Percentiles rank a stretch among this genome's conserved stretches.
These are phyloP conservation scores for Rhinophrynus dorsalis DNA, from an alignment of 2,797 vertebrate species.

Conservation along the genomic window DNA sequence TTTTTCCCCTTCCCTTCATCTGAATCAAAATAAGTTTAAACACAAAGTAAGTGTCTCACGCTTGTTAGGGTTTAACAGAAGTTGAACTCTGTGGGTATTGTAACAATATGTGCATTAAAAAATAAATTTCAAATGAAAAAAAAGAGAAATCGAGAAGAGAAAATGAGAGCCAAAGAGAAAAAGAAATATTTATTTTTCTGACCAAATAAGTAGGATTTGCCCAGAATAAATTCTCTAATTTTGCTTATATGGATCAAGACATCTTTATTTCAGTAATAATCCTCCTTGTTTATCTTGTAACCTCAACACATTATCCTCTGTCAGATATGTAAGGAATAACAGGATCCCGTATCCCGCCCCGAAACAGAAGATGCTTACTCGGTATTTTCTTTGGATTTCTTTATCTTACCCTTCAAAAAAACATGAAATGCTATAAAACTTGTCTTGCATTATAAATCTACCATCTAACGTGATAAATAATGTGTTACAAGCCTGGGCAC, in stretches of 20 bases:
- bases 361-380: not conserved
- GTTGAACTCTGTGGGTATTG: not conserved
- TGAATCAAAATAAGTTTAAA: constrained; percentile 15
- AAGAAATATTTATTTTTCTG: not conserved
- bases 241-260: not conserved
- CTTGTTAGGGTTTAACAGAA: constrained; percentile 1
- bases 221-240: constrained; percentile 8
- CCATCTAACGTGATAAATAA: constrained; percentile 1
- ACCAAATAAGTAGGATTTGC: not conserved
- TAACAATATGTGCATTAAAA: not conserved
- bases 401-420: not conserved
- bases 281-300: constrained; percentile 28
- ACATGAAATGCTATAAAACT: not conserved
- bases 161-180: not conserved
- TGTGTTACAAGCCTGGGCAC: not conserved
- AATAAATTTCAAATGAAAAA: not conserved
- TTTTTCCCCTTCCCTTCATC: constrained; percentile 5
- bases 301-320: constrained; percentile 22
- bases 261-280: constrained; percentile 4
- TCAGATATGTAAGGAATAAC: constrained; percentile 27
- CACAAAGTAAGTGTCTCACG: not conserved
- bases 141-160: not conserved
- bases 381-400: constrained; percentile 37
- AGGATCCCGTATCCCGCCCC: constrained; percentile 25
- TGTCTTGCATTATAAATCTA: not conserved